phyloP scores from a whole-genome alignment of 1,140 invertebrate genomes.

The Aphidius gifuensis region DNA sequence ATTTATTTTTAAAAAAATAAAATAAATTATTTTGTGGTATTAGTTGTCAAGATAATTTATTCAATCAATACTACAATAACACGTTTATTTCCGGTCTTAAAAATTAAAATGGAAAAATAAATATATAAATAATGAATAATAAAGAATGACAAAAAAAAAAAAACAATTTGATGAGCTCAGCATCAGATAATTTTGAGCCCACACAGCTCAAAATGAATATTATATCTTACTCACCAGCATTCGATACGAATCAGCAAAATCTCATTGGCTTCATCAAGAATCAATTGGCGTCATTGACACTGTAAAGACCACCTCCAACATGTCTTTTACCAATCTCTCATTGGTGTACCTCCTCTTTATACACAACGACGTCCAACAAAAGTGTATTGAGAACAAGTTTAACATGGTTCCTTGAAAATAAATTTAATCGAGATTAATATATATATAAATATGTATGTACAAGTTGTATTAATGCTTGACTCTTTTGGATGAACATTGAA shows the following conservation, averaged over 20 bases:
- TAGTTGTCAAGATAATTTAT: slow-evolving; percentile 4
- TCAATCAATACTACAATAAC: slow-evolving; percentile 15
- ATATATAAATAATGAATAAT: no score
- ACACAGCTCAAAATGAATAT: background rate
- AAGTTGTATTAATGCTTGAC: slow-evolving; percentile 12
- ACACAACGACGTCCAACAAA: slow-evolving; percentile 6
- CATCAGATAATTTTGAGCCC: slow-evolving; percentile 12
- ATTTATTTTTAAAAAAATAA: background rate
- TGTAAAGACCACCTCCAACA: slow-evolving; percentile 23
- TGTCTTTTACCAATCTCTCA: slow-evolving; percentile 18
- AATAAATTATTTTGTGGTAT: no score
- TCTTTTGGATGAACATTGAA: background rate
- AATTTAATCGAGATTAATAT: slow-evolving; percentile 14
- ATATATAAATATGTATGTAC: no score
- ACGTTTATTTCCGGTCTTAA: slow-evolving; percentile 12
- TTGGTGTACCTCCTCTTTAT: slow-evolving; percentile 22
- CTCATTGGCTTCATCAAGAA: slow-evolving; percentile 27
- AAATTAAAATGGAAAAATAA: no score
- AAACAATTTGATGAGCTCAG: slow-evolving; percentile 14
- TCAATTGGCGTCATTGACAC: slow-evolving; percentile 24
- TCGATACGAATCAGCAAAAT: slow-evolving; percentile 29
- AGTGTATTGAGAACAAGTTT: no score
- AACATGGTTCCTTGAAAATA: no score
- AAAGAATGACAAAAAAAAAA: no score
- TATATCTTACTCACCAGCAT: slow-evolving; percentile 18